Evolutionary conservation across 2,113 vertebrate genomes (phyloP).

Genomic region (Camarhynchus parvulus): DNA sequence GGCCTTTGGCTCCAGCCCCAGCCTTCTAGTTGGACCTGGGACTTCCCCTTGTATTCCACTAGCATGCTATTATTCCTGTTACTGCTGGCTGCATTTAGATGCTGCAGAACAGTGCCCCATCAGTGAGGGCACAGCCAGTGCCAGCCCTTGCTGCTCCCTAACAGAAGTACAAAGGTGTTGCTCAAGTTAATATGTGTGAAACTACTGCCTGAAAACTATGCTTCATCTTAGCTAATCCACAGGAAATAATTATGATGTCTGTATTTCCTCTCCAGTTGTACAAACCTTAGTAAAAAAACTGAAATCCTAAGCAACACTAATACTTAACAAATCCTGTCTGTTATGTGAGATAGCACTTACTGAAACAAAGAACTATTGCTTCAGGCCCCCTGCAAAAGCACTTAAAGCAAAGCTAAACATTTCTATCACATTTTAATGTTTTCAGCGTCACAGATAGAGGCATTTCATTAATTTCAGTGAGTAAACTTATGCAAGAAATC

Average conservation of each 20-base stretch:
- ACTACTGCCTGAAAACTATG: background rate
- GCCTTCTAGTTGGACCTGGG: background rate
- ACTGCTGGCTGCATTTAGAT: background rate
- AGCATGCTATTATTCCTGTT: background rate
- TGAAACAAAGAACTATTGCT: background rate
- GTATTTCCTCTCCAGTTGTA: background rate
- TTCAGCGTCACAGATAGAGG: background rate
- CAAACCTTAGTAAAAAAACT: background rate
- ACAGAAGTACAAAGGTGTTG: background rate
- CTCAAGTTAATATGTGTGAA: background rate
- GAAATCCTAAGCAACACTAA: background rate
- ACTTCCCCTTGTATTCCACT: background rate
- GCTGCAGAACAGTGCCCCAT: background rate
- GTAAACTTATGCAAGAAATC: background rate
- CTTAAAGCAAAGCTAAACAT: background rate
- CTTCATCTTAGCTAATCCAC: background rate
- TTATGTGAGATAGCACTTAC: background rate
- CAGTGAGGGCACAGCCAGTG: background rate
- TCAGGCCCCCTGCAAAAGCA: background rate
- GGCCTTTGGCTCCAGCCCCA: fast-evolving
- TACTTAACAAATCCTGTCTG: background rate
- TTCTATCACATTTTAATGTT: background rate
- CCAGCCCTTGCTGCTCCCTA: background rate
- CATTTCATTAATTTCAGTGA: background rate
- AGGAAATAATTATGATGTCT: background rate